These are phyloP conservation scores for Pycnomerus fuliginosus DNA, from an alignment of 2,888 invertebrate genomes.

Conservation along the genomic window DNA sequence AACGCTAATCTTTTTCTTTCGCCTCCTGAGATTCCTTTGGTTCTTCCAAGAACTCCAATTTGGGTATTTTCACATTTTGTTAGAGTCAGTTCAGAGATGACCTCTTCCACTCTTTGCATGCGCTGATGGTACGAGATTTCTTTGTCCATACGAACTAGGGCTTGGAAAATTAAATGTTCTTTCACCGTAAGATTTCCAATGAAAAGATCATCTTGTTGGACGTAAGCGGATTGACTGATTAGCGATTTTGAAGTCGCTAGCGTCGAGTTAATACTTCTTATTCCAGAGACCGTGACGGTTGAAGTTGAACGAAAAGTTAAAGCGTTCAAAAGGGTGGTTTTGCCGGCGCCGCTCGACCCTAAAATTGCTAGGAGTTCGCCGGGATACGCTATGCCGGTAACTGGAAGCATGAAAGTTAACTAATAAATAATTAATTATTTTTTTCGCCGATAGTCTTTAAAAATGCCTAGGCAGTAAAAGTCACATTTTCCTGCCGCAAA, in stretches of 20 bases:
- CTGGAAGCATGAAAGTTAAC: constrained; percentile 50
- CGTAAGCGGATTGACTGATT: constrained; percentile 82
- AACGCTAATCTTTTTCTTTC: constrained; percentile 94
- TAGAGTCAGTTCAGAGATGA: constrained; percentile 80
- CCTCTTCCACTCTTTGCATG: constrained; percentile 79
- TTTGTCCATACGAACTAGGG: constrained; percentile 82
- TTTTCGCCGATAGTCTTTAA: too few relatives aligned
- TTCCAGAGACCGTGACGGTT: constrained; percentile 64
- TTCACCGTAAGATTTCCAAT: constrained; percentile 86
- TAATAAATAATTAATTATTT: too few relatives aligned
- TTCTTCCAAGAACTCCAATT: constrained; percentile 84
- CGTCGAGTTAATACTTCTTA: constrained; percentile 71
- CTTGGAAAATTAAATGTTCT: constrained; percentile 86
- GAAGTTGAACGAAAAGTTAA: constrained; percentile 78
- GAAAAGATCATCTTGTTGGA: constrained; percentile 92
- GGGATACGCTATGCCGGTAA: constrained; percentile 79
- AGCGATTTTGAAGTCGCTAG: constrained; percentile 70
- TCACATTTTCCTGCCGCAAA: background rate
- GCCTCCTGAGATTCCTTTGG: constrained; percentile 94
- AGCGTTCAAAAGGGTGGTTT: constrained; percentile 90
- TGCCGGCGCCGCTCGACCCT: constrained; percentile 92
- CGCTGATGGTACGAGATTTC: constrained; percentile 72
- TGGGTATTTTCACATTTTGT: constrained; percentile 86
- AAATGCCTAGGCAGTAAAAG: background rate
- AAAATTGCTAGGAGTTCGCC: constrained; percentile 85